phyloP scores from a whole-genome alignment of 2,888 invertebrate genomes.

The Andrena fulva region DNA sequence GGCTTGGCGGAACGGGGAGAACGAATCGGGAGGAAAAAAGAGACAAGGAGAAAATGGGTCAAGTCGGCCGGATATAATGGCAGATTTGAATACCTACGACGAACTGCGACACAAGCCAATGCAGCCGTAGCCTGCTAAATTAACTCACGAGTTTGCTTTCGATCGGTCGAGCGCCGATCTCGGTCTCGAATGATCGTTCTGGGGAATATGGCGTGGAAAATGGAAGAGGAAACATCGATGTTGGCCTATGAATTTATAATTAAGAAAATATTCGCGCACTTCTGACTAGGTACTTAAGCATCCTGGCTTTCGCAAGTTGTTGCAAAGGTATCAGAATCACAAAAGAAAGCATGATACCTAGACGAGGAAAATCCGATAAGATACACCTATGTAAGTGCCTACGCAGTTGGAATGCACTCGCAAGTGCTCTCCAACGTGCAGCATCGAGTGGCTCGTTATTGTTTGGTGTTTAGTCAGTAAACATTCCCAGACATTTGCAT shows the following conservation, averaged over 20 bases:
- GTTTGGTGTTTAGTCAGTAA: slow-evolving; percentile 15
- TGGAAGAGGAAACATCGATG: not conserved
- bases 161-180: not conserved
- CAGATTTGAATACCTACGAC: slow-evolving; percentile 64
- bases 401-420: slow-evolving; percentile 48
- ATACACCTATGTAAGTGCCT: slow-evolving; percentile 31
- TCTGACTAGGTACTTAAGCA: not conserved
- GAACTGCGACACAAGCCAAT: slow-evolving; percentile 58
- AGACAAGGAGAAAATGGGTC: slow-evolving; percentile 63
- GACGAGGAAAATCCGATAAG: slow-evolving; percentile 44
- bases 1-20: slow-evolving; percentile 37
- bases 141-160: slow-evolving; percentile 39
- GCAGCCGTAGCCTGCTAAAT: slow-evolving; percentile 44
- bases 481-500: not conserved
- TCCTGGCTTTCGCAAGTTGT: not conserved
- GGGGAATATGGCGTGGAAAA: not conserved
- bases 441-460: not conserved
- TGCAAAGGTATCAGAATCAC: slow-evolving; percentile 12
- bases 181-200: not conserved
- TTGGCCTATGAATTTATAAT: not conserved
- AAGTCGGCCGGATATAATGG: slow-evolving; percentile 64
- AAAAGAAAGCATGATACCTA: slow-evolving; percentile 28
- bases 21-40: slow-evolving; percentile 35
- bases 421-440: not conserved
- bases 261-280: not conserved